A percentile compares a stretch with the other conserved stretches of the same genome.
phyloP scores from a whole-genome alignment of 2,113 vertebrate genomes.

The Phycodurus eques region DNA sequence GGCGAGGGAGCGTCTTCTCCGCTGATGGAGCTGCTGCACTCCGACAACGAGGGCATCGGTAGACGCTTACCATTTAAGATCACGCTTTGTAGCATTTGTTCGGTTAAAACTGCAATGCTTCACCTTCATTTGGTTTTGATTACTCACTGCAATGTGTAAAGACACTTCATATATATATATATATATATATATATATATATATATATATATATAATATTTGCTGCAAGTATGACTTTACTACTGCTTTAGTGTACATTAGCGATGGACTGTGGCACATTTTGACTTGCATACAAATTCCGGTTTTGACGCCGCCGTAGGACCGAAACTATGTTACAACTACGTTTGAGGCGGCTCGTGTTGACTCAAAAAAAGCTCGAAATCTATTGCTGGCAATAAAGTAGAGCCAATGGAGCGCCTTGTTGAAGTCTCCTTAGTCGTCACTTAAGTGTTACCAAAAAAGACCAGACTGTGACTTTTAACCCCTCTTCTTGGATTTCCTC shows the following conservation, averaged over 20 bases:
- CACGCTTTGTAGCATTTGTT: conserved; percentile 17
- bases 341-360: no score
- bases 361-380: not conserved
- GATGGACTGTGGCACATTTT: not conserved
- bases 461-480: not conserved
- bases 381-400: not conserved
- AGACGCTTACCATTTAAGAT: conserved; percentile 40
- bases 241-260: not conserved
- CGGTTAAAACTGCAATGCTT: not conserved
- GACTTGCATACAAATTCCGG: not conserved
- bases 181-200: no score
- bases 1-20: conserved; percentile 88
- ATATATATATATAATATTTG: no score
- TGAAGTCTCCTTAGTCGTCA: not conserved
- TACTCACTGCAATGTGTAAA: not conserved
- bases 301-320: no score
- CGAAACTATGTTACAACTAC: no score
- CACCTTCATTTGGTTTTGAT: not conserved
- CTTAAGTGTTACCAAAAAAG: no score
- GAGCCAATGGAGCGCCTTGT: no score
- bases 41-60: conserved; percentile 96
- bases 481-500: not conserved
- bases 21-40: conserved; percentile 93
- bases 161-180: no score
- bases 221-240: not conserved